phyloP scores from a whole-genome alignment of 2,888 invertebrate genomes.

The Nipponacmea schrenckii region DNA sequence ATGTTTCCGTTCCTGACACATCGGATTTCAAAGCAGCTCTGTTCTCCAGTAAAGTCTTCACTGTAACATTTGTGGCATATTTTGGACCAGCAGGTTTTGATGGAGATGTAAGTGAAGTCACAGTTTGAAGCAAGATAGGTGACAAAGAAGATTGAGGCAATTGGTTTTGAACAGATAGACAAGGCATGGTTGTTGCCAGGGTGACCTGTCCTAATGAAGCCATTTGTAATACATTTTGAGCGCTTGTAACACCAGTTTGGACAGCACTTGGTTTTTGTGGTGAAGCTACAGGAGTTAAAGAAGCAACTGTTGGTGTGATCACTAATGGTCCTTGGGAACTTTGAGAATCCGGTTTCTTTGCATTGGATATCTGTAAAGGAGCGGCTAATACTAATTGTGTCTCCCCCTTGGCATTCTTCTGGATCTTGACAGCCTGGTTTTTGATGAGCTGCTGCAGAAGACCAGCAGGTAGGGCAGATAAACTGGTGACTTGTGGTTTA shows the following conservation, averaged over 20 bases:
- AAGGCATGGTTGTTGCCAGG: slow-evolving; percentile 17
- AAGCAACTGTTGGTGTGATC: neutral
- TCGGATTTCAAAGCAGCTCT: slow-evolving; percentile 38
- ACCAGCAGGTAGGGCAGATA: slow-evolving; percentile 46
- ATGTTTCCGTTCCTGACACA: slow-evolving; percentile 6
- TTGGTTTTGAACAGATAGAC: neutral
- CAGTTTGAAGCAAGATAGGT: neutral
- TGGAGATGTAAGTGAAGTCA: neutral
- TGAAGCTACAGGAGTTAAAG: slow-evolving; percentile 9
- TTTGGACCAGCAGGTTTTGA: slow-evolving; percentile 30
- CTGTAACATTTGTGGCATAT: slow-evolving; percentile 62
- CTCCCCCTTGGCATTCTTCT: slow-evolving; percentile 34
- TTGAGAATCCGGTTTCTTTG: neutral
- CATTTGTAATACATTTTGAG: neutral
- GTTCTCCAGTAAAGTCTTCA: slow-evolving; percentile 59
- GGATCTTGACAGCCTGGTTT: slow-evolving; percentile 47
- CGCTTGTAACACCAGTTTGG: neutral
- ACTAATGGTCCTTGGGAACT: neutral
- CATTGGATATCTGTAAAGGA: slow-evolving; percentile 17
- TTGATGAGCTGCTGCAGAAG: slow-evolving; percentile 50
- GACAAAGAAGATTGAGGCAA: slow-evolving; percentile 1
- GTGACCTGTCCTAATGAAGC: slow-evolving; percentile 2
- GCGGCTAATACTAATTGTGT: slow-evolving; percentile 26
- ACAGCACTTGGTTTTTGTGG: slow-evolving; percentile 4
- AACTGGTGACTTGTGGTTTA: slow-evolving; percentile 17